Conservation (phyloP, 2,888 invertebrate species). For the Barypeithes pellucidus region DNA sequence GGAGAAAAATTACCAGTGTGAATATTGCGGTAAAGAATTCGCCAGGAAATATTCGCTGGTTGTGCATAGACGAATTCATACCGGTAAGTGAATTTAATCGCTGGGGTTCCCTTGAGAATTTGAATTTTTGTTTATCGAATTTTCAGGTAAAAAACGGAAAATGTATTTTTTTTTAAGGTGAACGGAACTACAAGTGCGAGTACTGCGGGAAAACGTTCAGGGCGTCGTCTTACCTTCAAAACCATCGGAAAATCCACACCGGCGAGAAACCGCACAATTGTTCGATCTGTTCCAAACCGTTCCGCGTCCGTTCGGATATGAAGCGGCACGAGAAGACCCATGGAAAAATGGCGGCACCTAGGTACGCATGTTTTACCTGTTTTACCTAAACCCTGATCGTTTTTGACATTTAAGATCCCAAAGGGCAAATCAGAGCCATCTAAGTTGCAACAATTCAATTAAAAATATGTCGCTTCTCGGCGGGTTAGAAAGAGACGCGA, state of each 20-base stretch:
- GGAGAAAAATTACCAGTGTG: constrained; percentile 89
- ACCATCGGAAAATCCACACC: constrained; percentile 89
- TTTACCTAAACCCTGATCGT: too few relatives aligned
- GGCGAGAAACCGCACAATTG: constrained; percentile 88
- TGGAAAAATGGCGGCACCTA: constrained; percentile 65
- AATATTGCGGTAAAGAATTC: constrained; percentile 91
- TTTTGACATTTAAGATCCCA: too few relatives aligned
- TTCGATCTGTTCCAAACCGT: constrained; percentile 84
- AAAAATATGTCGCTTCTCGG: too few relatives aligned
- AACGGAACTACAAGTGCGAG: constrained; percentile 90
- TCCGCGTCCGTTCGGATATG: constrained; percentile 88
- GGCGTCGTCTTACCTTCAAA: constrained; percentile 88
- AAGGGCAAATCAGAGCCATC: too few relatives aligned
- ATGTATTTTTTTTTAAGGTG: constrained; percentile 72
- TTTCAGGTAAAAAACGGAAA: background rate
- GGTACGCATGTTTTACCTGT: too few relatives aligned
- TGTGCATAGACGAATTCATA: constrained; percentile 79
- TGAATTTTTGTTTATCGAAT: background rate
- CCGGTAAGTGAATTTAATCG: constrained; percentile 53
- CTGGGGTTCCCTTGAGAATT: background rate
- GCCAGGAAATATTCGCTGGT: constrained; percentile 90
- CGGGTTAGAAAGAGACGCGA: too few relatives aligned
- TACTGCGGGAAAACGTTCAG: constrained; percentile 88
- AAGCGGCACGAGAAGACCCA: constrained; percentile 86
- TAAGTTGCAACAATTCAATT: too few relatives aligned